Conservation (phyloP, 2,113 vertebrate genomes). For the Nothobranchius kuhntae region DNA sequence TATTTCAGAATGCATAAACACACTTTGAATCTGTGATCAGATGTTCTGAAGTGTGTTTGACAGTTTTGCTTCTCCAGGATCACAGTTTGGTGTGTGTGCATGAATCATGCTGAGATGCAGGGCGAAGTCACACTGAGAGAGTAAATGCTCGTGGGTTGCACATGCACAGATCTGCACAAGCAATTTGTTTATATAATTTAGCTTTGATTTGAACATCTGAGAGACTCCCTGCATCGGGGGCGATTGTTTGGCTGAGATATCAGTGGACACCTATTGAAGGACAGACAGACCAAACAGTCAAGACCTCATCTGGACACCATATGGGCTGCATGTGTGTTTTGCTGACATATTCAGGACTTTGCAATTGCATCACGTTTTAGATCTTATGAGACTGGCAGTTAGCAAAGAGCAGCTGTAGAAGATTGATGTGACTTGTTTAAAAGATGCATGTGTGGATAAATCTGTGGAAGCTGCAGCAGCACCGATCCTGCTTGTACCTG, state of each 20-base stretch:
- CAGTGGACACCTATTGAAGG: conserved; percentile 46
- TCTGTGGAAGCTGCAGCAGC: conserved; percentile 8
- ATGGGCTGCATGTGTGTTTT: conserved; percentile 51
- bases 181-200: conserved; percentile 30
- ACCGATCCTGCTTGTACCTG: conserved; percentile 17
- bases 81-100: conserved; percentile 55
- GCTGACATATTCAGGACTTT: conserved; percentile 41
- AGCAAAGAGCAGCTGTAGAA: conserved; percentile 38
- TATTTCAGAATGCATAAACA: conserved; percentile 28
- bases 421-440: conserved; percentile 14
- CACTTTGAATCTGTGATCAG: conserved; percentile 37
- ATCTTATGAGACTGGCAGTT: conserved; percentile 38
- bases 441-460: neutral
- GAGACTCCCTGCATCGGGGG: conserved; percentile 2
- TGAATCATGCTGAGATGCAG: conserved; percentile 44
- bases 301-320: conserved; percentile 69
- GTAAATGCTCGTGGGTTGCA: conserved; percentile 12
- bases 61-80: conserved; percentile 54
- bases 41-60: conserved; percentile 51
- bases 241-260: conserved; percentile 45
- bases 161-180: conserved; percentile 23
- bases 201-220: conserved; percentile 11
- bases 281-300: conserved; percentile 26
- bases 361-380: conserved; percentile 45
- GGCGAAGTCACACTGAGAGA: conserved; percentile 39